Evolutionary conservation across 2,888 invertebrate genomes (phyloP).

Genomic region (Torymus texanus): DNA sequence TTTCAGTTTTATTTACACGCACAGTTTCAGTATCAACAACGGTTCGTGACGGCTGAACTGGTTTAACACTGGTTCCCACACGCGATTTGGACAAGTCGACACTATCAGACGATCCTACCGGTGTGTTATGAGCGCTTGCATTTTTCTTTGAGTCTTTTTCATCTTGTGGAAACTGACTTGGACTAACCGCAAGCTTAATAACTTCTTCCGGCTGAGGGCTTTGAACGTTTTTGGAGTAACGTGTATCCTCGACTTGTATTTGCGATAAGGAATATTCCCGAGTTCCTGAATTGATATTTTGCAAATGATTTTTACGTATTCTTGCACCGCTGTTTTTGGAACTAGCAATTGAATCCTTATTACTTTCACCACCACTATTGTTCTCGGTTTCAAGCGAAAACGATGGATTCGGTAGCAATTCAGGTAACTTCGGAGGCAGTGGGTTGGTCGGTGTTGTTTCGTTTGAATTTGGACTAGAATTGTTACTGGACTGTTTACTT

Average conservation of each 20-base stretch:
- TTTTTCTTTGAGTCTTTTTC: conserved; percentile 64
- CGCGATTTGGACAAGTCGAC: conserved; percentile 59
- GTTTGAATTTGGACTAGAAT: conserved; percentile 62
- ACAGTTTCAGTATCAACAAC: conserved; percentile 41
- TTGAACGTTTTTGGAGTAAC: conserved; percentile 41
- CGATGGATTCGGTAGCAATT: conserved; percentile 56
- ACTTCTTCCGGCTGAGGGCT: conserved; percentile 40
- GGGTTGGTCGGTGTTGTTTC: conserved; percentile 60
- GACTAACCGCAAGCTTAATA: conserved; percentile 21
- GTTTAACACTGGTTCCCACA: conserved; percentile 46
- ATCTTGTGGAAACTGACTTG: conserved; percentile 56
- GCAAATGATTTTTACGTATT: conserved; percentile 64
- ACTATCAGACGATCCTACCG: conserved; percentile 49
- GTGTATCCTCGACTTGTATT: conserved; percentile 51
- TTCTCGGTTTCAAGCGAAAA: conserved; percentile 57
- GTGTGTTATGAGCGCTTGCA: conserved; percentile 56
- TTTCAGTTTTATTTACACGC: conserved; percentile 59
- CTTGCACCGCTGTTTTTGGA: conserved; percentile 63
- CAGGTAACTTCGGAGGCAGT: conserved; percentile 60
- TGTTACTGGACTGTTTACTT: conserved; percentile 67
- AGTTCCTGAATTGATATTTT: conserved; percentile 45
- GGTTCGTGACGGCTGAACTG: conserved; percentile 39
- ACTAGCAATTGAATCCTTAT: conserved; percentile 63
- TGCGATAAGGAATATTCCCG: conserved; percentile 48
- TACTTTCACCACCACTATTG: conserved; percentile 59